Evolutionary conservation across 2,113 vertebrate species (phyloP).

Genomic region (Sardina pilchardus): DNA sequence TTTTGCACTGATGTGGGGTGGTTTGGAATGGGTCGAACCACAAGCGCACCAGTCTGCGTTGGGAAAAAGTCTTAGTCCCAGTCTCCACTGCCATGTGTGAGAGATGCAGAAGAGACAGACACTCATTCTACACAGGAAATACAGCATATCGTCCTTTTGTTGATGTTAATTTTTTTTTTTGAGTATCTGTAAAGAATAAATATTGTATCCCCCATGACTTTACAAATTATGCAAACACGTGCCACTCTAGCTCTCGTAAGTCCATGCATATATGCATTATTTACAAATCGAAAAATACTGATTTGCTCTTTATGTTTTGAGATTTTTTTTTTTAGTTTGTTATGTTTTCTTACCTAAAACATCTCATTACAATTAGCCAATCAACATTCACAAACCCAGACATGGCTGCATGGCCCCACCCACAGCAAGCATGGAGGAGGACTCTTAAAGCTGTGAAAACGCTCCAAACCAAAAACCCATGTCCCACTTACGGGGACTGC

Average conservation of each 20-base stretch:
- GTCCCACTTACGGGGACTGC: slow-evolving; percentile 77
- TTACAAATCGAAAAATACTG: slow-evolving; percentile 99
- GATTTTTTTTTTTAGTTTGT: slow-evolving; percentile 59
- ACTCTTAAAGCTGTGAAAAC: slow-evolving; percentile 83
- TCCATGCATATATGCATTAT: slow-evolving; percentile 99
- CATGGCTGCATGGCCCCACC: slow-evolving; percentile 61
- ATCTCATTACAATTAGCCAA: slow-evolving; percentile 78
- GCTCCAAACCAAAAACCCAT: slow-evolving; percentile 78
- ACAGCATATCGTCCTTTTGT: slow-evolving; percentile 83
- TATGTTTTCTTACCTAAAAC: slow-evolving; percentile 62
- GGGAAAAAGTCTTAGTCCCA: no score
- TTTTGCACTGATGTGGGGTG: neutral
- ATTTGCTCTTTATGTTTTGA: slow-evolving; percentile 76
- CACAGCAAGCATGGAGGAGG: slow-evolving; percentile 83
- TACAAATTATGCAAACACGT: slow-evolving; percentile 99
- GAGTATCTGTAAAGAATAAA: slow-evolving; percentile 99
- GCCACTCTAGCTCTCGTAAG: slow-evolving; percentile 91
- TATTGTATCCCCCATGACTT: slow-evolving; percentile 87
- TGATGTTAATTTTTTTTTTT: slow-evolving; percentile 68
- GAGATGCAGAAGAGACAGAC: neutral
- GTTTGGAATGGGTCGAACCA: no score
- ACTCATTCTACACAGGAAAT: slow-evolving; percentile 74
- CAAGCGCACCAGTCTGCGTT: neutral
- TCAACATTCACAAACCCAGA: slow-evolving; percentile 76
- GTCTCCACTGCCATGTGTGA: no score